phyloP scores from a whole-genome alignment of 2,113 vertebrate genomes.

The Anolis carolinensis region DNA sequence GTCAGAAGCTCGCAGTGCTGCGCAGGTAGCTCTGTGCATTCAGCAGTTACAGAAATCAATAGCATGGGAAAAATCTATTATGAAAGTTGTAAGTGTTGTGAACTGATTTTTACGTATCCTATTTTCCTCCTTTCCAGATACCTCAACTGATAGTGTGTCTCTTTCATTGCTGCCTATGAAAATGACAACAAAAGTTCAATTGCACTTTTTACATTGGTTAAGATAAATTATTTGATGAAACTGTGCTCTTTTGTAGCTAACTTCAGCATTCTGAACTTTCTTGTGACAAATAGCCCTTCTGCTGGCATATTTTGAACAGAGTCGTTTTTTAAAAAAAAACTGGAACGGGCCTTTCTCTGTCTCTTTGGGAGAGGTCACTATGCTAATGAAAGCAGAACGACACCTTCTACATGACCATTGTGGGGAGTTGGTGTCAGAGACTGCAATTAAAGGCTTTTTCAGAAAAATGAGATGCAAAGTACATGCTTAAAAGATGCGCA shows the following conservation, averaged over 20 bases:
- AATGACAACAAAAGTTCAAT: slow-evolving; percentile 18
- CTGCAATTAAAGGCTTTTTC: slow-evolving; percentile 42
- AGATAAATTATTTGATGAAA: neutral
- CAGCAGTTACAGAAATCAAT: slow-evolving; percentile 99
- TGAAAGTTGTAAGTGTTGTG: slow-evolving; percentile 96
- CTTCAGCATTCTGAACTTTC: slow-evolving; percentile 25
- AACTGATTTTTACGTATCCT: slow-evolving; percentile 56
- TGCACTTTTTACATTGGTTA: neutral
- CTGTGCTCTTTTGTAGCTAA: slow-evolving; percentile 8
- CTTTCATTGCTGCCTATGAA: slow-evolving; percentile 41
- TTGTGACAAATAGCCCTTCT: slow-evolving; percentile 13
- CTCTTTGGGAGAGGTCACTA: slow-evolving; percentile 18
- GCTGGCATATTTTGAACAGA: slow-evolving; percentile 15
- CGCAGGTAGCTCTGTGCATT: slow-evolving; percentile 97
- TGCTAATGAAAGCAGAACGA: slow-evolving; percentile 28
- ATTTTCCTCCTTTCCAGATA: slow-evolving; percentile 32
- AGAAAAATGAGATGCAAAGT: slow-evolving; percentile 41
- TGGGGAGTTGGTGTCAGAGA: slow-evolving; percentile 11
- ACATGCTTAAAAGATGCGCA: slow-evolving; percentile 23
- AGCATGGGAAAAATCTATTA: slow-evolving; percentile 99
- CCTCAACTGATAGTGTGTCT: slow-evolving; percentile 35
- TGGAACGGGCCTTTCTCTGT: slow-evolving; percentile 1
- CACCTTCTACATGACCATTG: neutral
- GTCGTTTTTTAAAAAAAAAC: neutral
- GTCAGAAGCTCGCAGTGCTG: slow-evolving; percentile 91